phyloP scores from a whole-genome alignment of 2,113 vertebrate genomes.

The Pelecanus crispus region DNA sequence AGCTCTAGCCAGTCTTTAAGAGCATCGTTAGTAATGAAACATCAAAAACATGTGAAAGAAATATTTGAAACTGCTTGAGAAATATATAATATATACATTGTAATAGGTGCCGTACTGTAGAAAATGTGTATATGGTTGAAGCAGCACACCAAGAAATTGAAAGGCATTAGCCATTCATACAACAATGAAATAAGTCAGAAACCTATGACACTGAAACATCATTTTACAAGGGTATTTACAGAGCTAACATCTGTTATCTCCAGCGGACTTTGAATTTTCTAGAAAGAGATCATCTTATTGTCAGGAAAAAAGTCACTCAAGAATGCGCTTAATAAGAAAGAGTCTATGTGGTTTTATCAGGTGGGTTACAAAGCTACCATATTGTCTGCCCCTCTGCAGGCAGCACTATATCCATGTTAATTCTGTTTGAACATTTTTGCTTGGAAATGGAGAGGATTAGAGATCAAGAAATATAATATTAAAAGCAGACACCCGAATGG shows the following conservation, averaged over 20 bases:
- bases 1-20: neutral
- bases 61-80: neutral
- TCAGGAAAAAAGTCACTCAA: neutral
- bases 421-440: neutral
- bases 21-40: neutral
- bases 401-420: neutral
- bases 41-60: neutral
- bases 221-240: neutral
- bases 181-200: neutral
- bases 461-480: rapidly evolving
- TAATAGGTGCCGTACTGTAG: neutral
- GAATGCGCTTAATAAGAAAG: neutral
- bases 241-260: neutral
- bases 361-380: neutral
- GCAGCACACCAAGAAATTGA: neutral
- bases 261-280: neutral
- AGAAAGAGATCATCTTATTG: neutral
- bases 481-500: neutral
- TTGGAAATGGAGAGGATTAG: neutral
- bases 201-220: neutral
- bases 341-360: neutral
- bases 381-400: neutral
- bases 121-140: neutral
- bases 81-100: neutral
- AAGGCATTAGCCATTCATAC: neutral